A percentile compares a stretch with the other conserved stretches of the same genome.
These are phyloP conservation scores for Circaetus gallicus DNA, from an alignment of 2,113 vertebrate genomes.

Conservation along the genomic window DNA sequence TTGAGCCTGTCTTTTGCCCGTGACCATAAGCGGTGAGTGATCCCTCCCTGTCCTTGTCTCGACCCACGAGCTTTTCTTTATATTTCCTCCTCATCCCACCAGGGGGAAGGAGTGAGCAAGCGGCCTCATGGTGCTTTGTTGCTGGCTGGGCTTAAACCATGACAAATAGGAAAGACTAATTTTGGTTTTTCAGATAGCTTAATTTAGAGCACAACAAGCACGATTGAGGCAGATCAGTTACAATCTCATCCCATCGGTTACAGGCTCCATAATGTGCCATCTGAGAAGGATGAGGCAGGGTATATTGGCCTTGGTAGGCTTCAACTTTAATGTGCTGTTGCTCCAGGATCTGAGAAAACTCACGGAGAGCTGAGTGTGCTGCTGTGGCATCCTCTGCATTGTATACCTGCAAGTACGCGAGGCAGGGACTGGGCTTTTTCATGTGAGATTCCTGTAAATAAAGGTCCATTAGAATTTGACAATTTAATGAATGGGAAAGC, in stretches of 20 bases:
- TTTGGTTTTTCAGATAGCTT: neutral
- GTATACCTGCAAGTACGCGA: fast-evolving
- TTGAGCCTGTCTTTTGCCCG: too few species aligned
- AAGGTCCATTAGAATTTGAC: neutral
- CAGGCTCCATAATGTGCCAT: fast-evolving
- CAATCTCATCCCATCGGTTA: fast-evolving
- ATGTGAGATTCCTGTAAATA: neutral
- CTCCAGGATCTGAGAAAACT: neutral
- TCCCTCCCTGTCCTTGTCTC: too few species aligned
- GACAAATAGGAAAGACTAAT: neutral
- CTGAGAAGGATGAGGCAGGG: neutral
- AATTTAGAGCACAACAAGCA: neutral
- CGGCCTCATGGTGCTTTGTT: too few species aligned
- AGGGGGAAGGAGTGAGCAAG: too few species aligned
- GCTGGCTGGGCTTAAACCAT: too few species aligned
- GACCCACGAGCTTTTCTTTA: too few species aligned
- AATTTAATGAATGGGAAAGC: neutral
- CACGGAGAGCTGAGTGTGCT: fast-evolving
- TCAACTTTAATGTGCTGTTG: too few species aligned
- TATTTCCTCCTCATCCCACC: too few species aligned
- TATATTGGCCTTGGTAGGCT: neutral
- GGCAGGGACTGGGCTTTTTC: neutral
- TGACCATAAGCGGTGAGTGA: too few species aligned
- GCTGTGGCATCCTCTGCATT: neutral
- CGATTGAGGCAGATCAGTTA: fast-evolving